A percentile compares a stretch with the other conserved stretches of the same genome.
Evolutionary conservation across 2,888 invertebrate species (phyloP).

Genomic region (Oscheius sp.): DNA sequence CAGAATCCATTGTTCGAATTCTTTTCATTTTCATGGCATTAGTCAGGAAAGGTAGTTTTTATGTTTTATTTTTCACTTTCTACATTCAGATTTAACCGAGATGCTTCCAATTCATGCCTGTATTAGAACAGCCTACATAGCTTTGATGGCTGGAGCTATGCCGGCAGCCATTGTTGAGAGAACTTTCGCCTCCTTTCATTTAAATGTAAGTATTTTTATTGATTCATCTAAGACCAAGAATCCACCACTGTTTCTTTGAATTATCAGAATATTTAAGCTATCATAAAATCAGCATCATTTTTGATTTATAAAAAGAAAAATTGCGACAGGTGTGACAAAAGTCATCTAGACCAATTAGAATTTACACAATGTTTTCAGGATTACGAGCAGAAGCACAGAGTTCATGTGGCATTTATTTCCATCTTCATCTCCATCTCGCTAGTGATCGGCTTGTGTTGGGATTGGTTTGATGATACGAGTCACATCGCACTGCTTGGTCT

Average conservation of each 20-base stretch:
- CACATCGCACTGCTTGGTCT: not conserved
- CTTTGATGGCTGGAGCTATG: not conserved
- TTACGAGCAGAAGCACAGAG: not conserved
- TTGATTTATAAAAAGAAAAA: not conserved
- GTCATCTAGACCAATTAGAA: not conserved
- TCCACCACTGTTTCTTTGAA: not conserved
- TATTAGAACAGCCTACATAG: not conserved
- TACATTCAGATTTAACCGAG: not conserved
- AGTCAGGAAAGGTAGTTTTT: not conserved
- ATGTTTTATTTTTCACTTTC: not conserved
- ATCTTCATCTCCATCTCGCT: not conserved
- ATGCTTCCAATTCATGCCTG: not conserved
- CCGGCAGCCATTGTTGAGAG: constrained; percentile 10
- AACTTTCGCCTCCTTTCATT: constrained; percentile 6
- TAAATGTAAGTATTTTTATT: not conserved
- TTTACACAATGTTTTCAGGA: constrained; percentile 11
- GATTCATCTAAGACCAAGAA: not conserved
- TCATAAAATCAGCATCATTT: too few species aligned
- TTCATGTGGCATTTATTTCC: not conserved
- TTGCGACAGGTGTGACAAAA: not conserved
- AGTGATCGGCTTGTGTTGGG: constrained; percentile 7
- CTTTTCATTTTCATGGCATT: constrained; percentile 1
- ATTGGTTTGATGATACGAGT: constrained; percentile 3
- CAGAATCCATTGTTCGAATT: not conserved
- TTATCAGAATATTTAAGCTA: too few species aligned